Conservation (phyloP, 2,113 vertebrate genomes). For the Casuarius casuarius region DNA sequence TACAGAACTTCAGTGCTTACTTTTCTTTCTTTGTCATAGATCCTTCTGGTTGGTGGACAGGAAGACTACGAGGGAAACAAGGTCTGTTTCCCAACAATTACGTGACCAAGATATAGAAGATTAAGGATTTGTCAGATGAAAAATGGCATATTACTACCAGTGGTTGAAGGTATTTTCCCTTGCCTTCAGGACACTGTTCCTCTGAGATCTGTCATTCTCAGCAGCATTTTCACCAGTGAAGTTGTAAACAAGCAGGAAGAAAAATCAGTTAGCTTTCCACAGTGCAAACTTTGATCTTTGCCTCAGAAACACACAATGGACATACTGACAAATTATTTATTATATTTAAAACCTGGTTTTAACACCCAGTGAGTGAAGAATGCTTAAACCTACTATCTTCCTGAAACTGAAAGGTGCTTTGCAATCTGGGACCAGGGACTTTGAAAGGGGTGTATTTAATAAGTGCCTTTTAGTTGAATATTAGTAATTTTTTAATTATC, state of each 20-base stretch:
- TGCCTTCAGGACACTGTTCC: not conserved
- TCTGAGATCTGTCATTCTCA: not conserved
- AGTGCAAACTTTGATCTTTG: constrained; percentile 1
- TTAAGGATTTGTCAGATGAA: not conserved
- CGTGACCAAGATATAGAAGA: constrained; percentile 89
- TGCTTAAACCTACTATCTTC: constrained; percentile 18
- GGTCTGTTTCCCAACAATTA: constrained; percentile 99
- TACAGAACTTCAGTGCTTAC: not conserved
- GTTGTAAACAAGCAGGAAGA: not conserved
- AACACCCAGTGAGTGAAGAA: constrained; percentile 24
- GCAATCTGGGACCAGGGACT: constrained; percentile 70
- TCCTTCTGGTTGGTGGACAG: constrained; percentile 96
- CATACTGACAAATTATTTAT: constrained; percentile 92
- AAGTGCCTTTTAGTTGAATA: constrained; percentile 76
- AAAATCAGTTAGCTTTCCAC: not conserved
- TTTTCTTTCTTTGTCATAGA: constrained; percentile 75
- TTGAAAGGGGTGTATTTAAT: constrained; percentile 21
- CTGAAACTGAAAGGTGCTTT: constrained; percentile 56
- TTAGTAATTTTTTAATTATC: constrained; percentile 31
- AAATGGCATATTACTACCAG: not conserved
- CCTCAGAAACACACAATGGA: constrained; percentile 18
- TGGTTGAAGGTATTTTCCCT: not conserved
- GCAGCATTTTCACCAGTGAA: constrained; percentile 11
- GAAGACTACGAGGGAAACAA: constrained; percentile 94
- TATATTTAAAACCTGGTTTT: constrained; percentile 89